A percentile compares a stretch with the other conserved stretches of the same genome.
phyloP scores from a whole-genome alignment of 2,888 invertebrate species.

The Penaeus monodon region DNA sequence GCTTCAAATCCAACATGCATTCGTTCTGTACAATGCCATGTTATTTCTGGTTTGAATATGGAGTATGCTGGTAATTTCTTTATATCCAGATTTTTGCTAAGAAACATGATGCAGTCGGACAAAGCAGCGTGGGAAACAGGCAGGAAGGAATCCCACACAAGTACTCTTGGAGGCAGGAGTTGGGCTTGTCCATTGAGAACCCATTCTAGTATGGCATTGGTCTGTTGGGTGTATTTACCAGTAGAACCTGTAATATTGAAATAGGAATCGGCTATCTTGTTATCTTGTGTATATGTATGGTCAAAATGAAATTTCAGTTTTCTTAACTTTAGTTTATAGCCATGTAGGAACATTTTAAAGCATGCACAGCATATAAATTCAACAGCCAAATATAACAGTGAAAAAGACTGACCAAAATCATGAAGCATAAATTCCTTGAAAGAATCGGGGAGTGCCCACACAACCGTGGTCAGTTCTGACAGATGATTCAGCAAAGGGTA shows the following conservation, averaged over 20 bases:
- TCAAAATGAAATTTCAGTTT: too few relatives aligned
- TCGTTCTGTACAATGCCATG: constrained; percentile 46
- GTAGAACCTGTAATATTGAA: background rate
- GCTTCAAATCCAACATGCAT: constrained; percentile 48
- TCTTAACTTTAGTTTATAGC: background rate
- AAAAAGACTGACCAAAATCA: background rate
- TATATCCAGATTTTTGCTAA: background rate
- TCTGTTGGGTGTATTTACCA: constrained; percentile 31
- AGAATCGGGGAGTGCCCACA: constrained; percentile 45
- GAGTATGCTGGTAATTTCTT: constrained; percentile 11
- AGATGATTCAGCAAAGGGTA: constrained; percentile 12
- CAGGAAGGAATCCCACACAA: constrained; percentile 56
- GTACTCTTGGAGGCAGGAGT: constrained; percentile 25
- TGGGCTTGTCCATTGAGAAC: constrained; percentile 32
- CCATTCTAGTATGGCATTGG: constrained; percentile 43
- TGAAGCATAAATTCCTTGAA: constrained; percentile 48
- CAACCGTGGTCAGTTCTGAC: constrained; percentile 38
- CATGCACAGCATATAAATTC: background rate
- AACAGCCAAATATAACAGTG: background rate
- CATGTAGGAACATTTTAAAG: background rate
- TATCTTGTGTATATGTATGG: too few relatives aligned
- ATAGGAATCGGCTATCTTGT: too few relatives aligned
- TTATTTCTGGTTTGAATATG: background rate
- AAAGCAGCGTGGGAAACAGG: constrained; percentile 31
- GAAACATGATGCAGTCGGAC: constrained; percentile 31